Percentiles rank a stretch among this genome's conserved stretches.
Conservation (phyloP, 2,113 vertebrate species). For the Craseonycteris thonglongyai region DNA sequence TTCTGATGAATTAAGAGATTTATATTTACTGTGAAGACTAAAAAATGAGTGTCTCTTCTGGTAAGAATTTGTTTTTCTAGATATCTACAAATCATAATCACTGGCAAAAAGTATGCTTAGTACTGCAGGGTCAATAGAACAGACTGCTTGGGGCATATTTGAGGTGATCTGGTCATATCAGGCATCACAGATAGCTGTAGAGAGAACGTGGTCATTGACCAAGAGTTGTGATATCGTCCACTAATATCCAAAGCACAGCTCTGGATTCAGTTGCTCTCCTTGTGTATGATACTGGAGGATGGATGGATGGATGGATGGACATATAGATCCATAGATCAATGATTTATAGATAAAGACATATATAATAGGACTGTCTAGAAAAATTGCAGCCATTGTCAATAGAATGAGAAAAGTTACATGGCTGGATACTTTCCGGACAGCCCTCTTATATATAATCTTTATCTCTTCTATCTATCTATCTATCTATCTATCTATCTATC, state of each 20-base stretch:
- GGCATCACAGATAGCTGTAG: not conserved
- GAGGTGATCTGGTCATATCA: not conserved
- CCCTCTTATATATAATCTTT: too few relatives aligned
- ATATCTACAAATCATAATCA: not conserved
- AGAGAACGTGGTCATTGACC: not conserved
- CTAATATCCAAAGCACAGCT: not conserved
- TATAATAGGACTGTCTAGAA: too few relatives aligned
- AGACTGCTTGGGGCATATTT: not conserved
- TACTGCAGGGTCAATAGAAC: not conserved
- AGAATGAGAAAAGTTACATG: too few relatives aligned
- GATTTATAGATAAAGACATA: not conserved
- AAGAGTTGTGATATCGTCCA: not conserved
- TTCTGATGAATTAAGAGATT: not conserved
- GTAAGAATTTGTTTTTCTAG: not conserved
- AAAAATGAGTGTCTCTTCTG: not conserved
- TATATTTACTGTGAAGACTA: not conserved
- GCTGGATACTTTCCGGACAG: too few relatives aligned
- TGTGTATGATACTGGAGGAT: not conserved
- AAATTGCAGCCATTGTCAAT: too few relatives aligned
- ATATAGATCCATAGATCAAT: not conserved
- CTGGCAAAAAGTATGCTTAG: not conserved
- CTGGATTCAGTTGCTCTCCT: not conserved
- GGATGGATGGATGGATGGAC: not conserved
- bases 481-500: too few relatives aligned
- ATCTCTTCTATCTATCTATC: too few relatives aligned